Conservation (phyloP, 2,113 vertebrate genomes). For the Genyomyrus donnyi region DNA sequence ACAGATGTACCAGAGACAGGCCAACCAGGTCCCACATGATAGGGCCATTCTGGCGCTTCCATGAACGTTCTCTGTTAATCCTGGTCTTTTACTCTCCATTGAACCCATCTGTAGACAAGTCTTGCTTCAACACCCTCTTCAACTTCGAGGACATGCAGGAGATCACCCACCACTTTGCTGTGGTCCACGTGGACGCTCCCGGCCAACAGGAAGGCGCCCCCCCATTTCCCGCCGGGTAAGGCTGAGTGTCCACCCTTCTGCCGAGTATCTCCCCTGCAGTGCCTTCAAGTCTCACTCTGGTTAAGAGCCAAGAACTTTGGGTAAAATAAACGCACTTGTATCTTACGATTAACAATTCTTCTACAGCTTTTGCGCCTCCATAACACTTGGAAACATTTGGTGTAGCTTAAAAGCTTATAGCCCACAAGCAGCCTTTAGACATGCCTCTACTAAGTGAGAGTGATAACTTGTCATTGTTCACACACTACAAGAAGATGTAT, state of each 20-base stretch:
- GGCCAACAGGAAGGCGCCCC: constrained; percentile 87
- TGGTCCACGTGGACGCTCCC: constrained; percentile 87
- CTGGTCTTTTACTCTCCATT: neutral
- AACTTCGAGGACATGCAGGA: constrained; percentile 96
- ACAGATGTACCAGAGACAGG: neutral
- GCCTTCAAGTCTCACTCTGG: neutral
- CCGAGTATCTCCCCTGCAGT: neutral
- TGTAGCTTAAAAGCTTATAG: neutral
- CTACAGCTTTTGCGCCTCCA: neutral
- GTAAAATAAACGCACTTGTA: neutral
- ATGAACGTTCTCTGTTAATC: neutral
- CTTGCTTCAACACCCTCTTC: constrained; percentile 82
- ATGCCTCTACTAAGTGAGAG: neutral
- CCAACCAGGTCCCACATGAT: neutral
- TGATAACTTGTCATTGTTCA: too few species aligned
- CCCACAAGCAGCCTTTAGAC: neutral
- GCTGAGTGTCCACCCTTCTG: neutral
- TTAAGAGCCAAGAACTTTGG: neutral
- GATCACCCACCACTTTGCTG: constrained; percentile 88
- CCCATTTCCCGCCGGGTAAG: constrained; percentile 80
- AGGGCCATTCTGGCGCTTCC: neutral
- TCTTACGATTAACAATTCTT: neutral
- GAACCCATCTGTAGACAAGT: constrained; percentile 70
- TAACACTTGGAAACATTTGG: neutral
- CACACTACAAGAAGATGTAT: too few species aligned